Percentiles rank a stretch among this genome's conserved stretches.
Evolutionary conservation across 2,888 invertebrate species (phyloP).

Genomic region (Scotopteryx bipunctaria): DNA sequence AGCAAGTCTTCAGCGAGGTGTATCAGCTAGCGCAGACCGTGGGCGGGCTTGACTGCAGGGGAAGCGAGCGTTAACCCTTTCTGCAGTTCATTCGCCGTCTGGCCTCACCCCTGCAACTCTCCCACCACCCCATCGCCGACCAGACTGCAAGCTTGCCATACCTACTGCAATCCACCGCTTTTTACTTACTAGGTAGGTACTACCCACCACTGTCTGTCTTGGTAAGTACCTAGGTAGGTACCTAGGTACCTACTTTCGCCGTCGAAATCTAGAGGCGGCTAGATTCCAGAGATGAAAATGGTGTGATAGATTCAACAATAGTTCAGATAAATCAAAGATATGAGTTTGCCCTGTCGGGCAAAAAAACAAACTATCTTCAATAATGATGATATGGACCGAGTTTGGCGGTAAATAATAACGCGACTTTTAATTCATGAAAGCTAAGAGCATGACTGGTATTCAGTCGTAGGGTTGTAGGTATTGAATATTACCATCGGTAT

Average conservation of each 20-base stretch:
- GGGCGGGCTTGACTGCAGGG: conserved; percentile 78
- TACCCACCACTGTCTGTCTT: conserved; percentile 16
- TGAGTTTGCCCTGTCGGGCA: too few species aligned
- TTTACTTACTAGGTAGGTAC: conserved; percentile 43
- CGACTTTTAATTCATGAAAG: too few species aligned
- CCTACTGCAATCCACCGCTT: conserved; percentile 63
- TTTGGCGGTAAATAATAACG: too few species aligned
- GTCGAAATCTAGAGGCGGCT: not conserved
- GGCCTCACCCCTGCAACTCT: conserved; percentile 78
- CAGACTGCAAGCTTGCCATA: conserved; percentile 68
- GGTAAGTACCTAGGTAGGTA: not conserved
- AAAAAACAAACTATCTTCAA: too few species aligned
- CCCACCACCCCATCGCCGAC: conserved; percentile 61
- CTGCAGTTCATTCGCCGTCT: conserved; percentile 85
- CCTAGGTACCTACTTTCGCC: not conserved
- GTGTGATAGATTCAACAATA: too few species aligned
- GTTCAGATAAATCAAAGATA: too few species aligned
- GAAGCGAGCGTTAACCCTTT: conserved; percentile 83
- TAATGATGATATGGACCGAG: too few species aligned
- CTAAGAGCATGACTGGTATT: too few species aligned
- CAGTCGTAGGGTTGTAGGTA: too few species aligned
- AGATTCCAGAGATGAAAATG: too few species aligned
- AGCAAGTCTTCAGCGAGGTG: conserved; percentile 11
- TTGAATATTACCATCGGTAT: too few species aligned
- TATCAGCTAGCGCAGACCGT: conserved; percentile 55